These are phyloP conservation scores for Sarotherodon lohbergeri DNA, from an alignment of 2,113 vertebrate genomes.

Conservation along the genomic window DNA sequence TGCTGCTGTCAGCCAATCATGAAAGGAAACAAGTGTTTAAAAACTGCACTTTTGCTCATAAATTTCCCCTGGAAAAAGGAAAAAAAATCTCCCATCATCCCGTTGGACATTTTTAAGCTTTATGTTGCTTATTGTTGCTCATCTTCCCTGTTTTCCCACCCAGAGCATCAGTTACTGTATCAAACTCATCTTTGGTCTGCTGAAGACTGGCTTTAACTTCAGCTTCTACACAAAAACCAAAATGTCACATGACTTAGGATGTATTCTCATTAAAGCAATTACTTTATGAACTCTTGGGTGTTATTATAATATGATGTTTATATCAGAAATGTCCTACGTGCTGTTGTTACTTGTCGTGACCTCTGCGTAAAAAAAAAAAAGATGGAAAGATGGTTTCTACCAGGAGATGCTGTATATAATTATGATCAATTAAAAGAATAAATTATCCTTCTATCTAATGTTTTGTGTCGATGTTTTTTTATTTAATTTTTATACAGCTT, in stretches of 20 bases:
- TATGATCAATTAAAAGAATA: neutral
- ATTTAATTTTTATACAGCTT: neutral
- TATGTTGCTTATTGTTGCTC: neutral
- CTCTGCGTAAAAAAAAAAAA: accelerated
- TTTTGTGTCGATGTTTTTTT: neutral
- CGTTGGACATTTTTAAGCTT: neutral
- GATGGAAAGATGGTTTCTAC: neutral
- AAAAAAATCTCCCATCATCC: neutral
- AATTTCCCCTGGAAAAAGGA: neutral
- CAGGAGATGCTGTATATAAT: constrained; percentile 29
- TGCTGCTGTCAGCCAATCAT: constrained; percentile 71
- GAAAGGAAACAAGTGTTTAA: neutral
- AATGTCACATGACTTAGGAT: neutral
- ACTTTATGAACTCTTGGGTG: neutral
- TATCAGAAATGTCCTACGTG: neutral
- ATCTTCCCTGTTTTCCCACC: neutral
- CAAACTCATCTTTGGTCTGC: neutral
- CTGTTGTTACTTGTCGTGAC: constrained; percentile 1
- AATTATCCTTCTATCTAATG: constrained; percentile 5
- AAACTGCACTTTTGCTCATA: neutral
- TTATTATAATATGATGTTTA: neutral
- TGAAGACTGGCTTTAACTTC: neutral
- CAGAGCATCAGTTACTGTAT: neutral
- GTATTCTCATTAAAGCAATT: neutral
- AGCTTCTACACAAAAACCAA: neutral